Evolutionary conservation across 2,797 vertebrate genomes (phyloP), one percentile per base, ranked within the genome.

Genomic region (Catostomus latipinnis): DNA sequence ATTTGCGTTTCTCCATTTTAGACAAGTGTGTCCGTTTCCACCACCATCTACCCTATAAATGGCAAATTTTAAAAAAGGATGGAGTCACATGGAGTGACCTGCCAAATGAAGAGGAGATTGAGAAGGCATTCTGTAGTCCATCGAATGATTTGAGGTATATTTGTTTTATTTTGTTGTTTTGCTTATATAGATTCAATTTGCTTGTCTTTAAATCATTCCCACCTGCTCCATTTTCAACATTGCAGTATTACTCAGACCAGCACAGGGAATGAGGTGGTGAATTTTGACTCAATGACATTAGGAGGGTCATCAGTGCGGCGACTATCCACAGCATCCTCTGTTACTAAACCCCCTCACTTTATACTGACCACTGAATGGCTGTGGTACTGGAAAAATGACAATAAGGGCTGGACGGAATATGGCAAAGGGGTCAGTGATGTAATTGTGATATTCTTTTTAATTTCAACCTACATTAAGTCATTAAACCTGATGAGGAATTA

Each of bases 351-450:
- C 0, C 91, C 95, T 18, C 89, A 96, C 86, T 96, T 92, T 81
- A 93, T 96, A 78, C 93, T 98, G 18, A 98, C 97, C 60, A 99
- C 98, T 1, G 86, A 96, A 76, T 99, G 97, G 97, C 58, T 94
- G 67, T 99, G 98, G 98, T 96, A 96, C 91, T 98, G 96, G 96
- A 89, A 88, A 76, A 94, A 96, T 46, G 93, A 96, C 0, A 34
- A 14, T 13, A 91, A 84, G 7, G 53, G 0, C 5, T 99, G 98
- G 98, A 85, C 77, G 45, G 95, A 97, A 81, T 99, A 94, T 77
- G 95, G 96, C 49, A 82, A 89, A 86, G 88, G 92, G 87, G 96
- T 96, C 86, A 94, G 91, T 89, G 13, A 9, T 9, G 18, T 61
- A 11, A 48, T 65, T 80, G 0, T 6, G 9, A 34, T 49, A 45